These are phyloP conservation scores for Fregetta grallaria DNA, from an alignment of 2,113 vertebrate genomes.

Conservation along the genomic window DNA sequence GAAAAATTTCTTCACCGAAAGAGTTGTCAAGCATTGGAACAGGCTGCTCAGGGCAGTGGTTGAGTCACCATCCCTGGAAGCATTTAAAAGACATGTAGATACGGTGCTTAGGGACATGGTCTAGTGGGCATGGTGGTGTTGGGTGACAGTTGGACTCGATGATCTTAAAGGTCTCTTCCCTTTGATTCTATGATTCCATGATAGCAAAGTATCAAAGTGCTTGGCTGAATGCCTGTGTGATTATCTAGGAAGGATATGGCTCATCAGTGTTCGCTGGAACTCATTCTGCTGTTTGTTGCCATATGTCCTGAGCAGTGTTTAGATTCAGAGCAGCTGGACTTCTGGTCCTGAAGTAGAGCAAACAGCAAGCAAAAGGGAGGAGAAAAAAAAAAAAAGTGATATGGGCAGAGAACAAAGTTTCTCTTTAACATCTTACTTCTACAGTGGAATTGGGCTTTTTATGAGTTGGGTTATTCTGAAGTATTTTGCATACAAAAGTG, in stretches of 20 bases:
- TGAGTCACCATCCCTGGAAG: no score
- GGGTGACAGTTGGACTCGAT: no score
- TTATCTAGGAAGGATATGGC: not conserved
- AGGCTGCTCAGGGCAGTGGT: no score
- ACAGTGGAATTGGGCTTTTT: not conserved
- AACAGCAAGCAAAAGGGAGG: not conserved
- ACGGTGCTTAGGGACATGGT: no score
- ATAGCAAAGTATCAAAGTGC: not conserved
- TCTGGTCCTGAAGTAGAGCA: not conserved
- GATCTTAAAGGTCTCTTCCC: no score
- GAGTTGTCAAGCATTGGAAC: no score
- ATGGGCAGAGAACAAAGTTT: not conserved
- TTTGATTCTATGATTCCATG: no score
- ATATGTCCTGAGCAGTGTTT: not conserved
- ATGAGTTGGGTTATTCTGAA: not conserved
- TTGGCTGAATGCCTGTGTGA: not conserved
- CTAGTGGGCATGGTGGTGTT: no score
- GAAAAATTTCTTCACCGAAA: no score
- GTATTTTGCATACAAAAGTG: not conserved
- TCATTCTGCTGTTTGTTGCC: not conserved
- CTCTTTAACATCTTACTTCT: not conserved
- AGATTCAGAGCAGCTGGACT: not conserved
- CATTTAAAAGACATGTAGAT: no score
- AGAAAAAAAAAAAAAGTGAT: not conserved
- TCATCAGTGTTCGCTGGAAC: not conserved